These are phyloP conservation scores for Bugulina stolonifera DNA, from an alignment of 2,888 invertebrate species.

Conservation along the genomic window DNA sequence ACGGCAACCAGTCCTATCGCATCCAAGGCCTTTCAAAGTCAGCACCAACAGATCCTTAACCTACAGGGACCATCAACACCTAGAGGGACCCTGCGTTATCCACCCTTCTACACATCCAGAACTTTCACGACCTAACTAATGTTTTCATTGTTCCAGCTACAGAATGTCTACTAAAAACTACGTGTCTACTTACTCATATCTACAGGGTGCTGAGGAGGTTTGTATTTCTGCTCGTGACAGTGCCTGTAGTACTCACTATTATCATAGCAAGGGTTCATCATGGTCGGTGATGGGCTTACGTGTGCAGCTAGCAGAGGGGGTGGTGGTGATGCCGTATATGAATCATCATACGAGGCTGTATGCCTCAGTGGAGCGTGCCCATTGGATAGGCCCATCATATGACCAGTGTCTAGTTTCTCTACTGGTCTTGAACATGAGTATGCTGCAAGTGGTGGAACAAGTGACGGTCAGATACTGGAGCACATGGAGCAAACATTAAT, in stretches of 20 bases:
- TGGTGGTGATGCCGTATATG: not conserved
- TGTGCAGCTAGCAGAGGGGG: not conserved
- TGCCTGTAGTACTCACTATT: slow-evolving; percentile 17
- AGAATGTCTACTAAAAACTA: no score
- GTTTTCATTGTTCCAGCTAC: no score
- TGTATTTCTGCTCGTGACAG: slow-evolving; percentile 22
- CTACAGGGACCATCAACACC: no score
- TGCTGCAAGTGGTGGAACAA: not conserved
- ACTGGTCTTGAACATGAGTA: slow-evolving; percentile 1
- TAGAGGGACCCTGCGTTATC: no score
- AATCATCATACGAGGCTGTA: slow-evolving; percentile 19
- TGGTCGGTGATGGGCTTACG: not conserved
- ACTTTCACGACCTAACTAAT: no score
- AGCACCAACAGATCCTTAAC: no score
- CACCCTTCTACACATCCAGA: no score
- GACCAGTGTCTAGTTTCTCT: not conserved
- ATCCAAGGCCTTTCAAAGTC: no score
- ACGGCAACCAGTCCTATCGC: no score
- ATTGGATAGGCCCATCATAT: slow-evolving; percentile 2
- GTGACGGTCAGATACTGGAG: not conserved
- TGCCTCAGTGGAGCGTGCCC: slow-evolving; percentile 21
- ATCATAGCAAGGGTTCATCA: slow-evolving; percentile 14
- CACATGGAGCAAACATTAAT: no score
- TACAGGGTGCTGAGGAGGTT: not conserved
- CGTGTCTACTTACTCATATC: slow-evolving; percentile 9